Conservation (phyloP, 2,113 vertebrate genomes). For the Egretta garzetta region DNA sequence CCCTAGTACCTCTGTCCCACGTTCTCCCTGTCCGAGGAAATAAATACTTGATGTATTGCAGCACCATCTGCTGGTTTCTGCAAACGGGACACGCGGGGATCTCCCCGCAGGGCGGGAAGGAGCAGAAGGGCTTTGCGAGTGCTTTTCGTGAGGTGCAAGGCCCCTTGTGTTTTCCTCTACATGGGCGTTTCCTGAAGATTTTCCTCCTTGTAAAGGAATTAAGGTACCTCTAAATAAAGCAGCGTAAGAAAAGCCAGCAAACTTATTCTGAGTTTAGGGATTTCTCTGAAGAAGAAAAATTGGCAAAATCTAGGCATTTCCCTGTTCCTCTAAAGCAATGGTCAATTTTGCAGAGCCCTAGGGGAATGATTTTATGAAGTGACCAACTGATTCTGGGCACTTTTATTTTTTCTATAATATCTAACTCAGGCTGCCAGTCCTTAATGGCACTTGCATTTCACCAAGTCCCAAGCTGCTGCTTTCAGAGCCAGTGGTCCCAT, state of each 20-base stretch:
- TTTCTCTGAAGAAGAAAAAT: not conserved
- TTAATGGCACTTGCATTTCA: not conserved
- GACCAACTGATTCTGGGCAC: not conserved
- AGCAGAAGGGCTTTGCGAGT: not conserved
- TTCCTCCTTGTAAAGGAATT: not conserved
- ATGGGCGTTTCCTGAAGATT: not conserved
- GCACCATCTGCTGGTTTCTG: constrained; percentile 74
- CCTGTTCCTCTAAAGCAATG: not conserved
- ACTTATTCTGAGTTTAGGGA: not conserved
- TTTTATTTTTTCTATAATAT: accelerated
- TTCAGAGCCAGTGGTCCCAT: not conserved
- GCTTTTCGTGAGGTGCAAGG: no score
- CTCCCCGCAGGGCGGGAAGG: accelerated
- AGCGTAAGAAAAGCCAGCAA: not conserved
- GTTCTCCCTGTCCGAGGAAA: not conserved
- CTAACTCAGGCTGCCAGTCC: not conserved
- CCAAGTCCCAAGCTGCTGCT: not conserved
- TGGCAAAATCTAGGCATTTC: not conserved
- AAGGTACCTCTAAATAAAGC: not conserved
- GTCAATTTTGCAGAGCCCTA: not conserved
- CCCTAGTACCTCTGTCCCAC: accelerated
- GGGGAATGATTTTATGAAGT: not conserved
- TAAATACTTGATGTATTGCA: constrained; percentile 29
- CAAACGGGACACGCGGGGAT: accelerated
- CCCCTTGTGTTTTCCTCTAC: not conserved